Evolutionary conservation across 35 echinoderm and acorn worm species (phyloP).

Genomic region (Heliocidaris tuberculata): DNA sequence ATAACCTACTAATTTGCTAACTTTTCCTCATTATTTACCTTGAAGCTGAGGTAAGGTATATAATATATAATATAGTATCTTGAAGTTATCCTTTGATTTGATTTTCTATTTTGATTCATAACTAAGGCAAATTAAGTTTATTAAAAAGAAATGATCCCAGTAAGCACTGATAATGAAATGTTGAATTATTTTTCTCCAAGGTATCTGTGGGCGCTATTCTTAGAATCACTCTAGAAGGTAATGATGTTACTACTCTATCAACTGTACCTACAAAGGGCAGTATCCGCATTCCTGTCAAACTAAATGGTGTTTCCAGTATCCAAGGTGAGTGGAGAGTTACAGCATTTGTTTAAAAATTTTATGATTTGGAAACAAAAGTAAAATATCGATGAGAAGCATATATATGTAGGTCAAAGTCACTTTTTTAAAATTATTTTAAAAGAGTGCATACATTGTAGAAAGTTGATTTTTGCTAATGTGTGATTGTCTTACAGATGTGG

Average conservation of each 20-base stretch:
- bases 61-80: too few species aligned
- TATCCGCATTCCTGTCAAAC: conserved; percentile 34
- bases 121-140: too few species aligned
- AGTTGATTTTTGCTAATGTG: not conserved
- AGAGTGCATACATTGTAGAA: not conserved
- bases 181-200: conserved; percentile 14
- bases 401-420: not conserved
- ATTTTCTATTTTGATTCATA: too few species aligned
- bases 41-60: too few species aligned
- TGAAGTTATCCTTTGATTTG: too few species aligned
- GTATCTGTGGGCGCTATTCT: conserved; percentile 46
- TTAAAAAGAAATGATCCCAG: too few species aligned
- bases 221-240: conserved; percentile 46
- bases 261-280: conserved; percentile 50
- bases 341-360: not conserved
- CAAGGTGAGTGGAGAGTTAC: conserved; percentile 35
- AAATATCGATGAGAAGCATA: not conserved
- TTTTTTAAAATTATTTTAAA: not conserved
- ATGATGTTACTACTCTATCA: conserved; percentile 50
- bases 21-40: too few species aligned
- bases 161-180: not conserved
- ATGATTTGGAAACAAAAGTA: not conserved
- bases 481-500: not conserved
- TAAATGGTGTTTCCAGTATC: conserved; percentile 52
- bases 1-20: too few species aligned